Base-by-base conservation (phyloP, 2,113 vertebrate genomes). In the Labrus mixtus region DNA sequence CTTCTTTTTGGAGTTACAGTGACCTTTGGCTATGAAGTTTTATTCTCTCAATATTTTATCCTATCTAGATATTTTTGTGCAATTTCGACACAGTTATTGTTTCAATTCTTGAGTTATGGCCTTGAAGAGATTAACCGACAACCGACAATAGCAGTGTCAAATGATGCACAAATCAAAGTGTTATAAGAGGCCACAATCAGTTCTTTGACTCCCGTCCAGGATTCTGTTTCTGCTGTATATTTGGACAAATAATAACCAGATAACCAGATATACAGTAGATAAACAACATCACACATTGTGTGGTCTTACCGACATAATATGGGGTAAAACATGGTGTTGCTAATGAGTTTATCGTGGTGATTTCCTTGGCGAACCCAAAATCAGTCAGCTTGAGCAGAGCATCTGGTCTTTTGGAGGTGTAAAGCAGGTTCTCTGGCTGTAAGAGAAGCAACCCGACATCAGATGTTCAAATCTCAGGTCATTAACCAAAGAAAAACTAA, bases 321-420 rank as follows among this genome's bases (percentile, higher is more conserved):
- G 98, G 98, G 0, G 98, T 99, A 82, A 98, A 99, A 93, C 98
- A 99, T 0, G 98, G 98, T 1, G 98, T 99, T 68, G 96, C 95
- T 91, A 99, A 72, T 1, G 98, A 99, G 92, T 99, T 99, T 93
- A 97, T 96, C n/a, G 96, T 95, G 82, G 97, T 98, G 61, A 97
- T 99, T 91, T 99, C 98, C 90, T 99, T 99, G 84, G 98, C 98
- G 85, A 99, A 99, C 84, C 98, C 98, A 57, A 99, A 99, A 91
- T 99, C 98, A 0, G 98, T 99, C 88, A 99, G 98, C 41, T 99
- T 99, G 50, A 99, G 93, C 68, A 97, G 90, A 2, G 97, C 93
- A 0, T 92, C 96, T 69, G 97, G 95, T 76, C 96, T 93, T 86
- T 98, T 98, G 16, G 97, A 93, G n/a, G 97, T 96, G 90, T 98